These are phyloP conservation scores for Cephus rjabovi DNA, from an alignment of 2,888 invertebrate species.

Conservation along the genomic window DNA sequence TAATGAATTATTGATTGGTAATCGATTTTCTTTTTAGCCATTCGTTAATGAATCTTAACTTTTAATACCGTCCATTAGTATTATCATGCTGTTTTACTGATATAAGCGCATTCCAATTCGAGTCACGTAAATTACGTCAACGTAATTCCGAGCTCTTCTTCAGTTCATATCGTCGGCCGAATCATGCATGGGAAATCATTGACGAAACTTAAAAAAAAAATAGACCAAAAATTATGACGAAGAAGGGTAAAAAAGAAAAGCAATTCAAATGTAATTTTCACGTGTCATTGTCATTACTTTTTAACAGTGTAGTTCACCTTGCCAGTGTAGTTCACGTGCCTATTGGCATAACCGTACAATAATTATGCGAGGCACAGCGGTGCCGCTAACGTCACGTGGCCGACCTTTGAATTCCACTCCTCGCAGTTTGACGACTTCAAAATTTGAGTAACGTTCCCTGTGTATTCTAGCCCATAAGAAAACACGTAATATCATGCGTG, in stretches of 20 bases:
- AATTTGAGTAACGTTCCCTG: neutral
- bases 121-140: neutral
- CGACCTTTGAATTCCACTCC: slow-evolving; percentile 36
- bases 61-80: neutral
- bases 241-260: neutral
- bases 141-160: neutral
- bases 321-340: neutral
- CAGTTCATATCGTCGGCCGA: neutral
- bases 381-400: slow-evolving; percentile 25
- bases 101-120: neutral
- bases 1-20: neutral
- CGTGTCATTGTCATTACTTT: neutral
- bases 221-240: neutral
- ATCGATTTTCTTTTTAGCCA: neutral
- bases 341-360: slow-evolving; percentile 32
- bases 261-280: neutral
- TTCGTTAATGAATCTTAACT: neutral
- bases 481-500: neutral
- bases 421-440: neutral
- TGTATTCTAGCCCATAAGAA: neutral
- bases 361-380: slow-evolving; percentile 39
- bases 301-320: neutral
- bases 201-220: neutral
- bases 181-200: neutral
- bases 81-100: neutral